Base-by-base conservation (phyloP, 1,140 invertebrate species). In the Dendroctonus ponderosae region DNA sequence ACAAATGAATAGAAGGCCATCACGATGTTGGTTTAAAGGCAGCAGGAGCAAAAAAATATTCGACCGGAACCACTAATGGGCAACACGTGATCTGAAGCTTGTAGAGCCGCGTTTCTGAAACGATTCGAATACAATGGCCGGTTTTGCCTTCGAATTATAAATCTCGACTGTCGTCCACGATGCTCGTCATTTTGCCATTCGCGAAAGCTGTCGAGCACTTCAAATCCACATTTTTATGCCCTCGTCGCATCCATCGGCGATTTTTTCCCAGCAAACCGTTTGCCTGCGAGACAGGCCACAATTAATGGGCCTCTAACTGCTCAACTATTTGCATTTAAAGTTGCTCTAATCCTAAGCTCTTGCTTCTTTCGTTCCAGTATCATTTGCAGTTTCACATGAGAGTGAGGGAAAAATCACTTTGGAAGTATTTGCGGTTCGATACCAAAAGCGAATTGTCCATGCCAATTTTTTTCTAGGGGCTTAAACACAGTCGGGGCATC, bases 61-160 rank as follows among this genome's bases (percentile, higher is more conserved):
- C 62, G 41, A 64, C 62, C 62, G 62, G 62, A 64, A 64, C 56
- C 62, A 64, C 62, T 64, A 64, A 64, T 64, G 62, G 52, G 62
- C 51, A 64, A 64, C 62, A 56, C 62, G 62, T 64, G 62, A 64
- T 64, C 52, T 53, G 62, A 64, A 42, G 51, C 39, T 41, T 38
- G 62, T 41, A 57, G 52, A 50, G 43, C 41, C 38, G 51, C 53
- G 51, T 50, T 44, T 58, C 53, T 54, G 44, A 54, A 56, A 50
- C 62, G 62, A 65, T 65, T 65, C 62, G 53, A 57, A 65, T 65
- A 65, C 62, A 65, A 65, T 65, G 62, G 62, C 62, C 62, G 62
- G 62, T 65, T 65, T 65, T 65, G 44, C 62, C 58, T 65, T 65
- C 62, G 62, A 65, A 65, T 65, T 65, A 65, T 65, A 65, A 65